Conservation (phyloP, 2,113 vertebrate species). For the Erinaceus europaeus region DNA sequence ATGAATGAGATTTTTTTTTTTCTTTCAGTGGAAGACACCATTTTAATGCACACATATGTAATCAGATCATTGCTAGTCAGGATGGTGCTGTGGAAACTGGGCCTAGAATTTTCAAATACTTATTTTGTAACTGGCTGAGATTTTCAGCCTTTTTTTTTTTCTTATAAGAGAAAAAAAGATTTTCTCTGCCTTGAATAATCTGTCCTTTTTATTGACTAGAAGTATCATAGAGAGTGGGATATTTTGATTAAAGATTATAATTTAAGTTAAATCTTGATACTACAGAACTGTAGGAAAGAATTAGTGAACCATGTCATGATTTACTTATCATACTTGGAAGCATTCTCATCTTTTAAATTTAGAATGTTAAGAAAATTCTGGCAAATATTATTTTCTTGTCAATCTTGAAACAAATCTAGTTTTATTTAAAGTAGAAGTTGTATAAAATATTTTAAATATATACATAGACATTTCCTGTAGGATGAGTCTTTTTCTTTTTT, state of each 20-base stretch:
- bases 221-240: neutral
- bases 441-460: constrained; percentile 24
- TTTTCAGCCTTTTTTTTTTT: neutral
- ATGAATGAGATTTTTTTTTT: neutral
- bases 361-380: constrained; percentile 33
- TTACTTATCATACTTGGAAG: constrained; percentile 39
- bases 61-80: neutral
- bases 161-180: neutral
- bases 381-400: constrained; percentile 36
- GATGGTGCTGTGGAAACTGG: neutral
- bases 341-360: constrained; percentile 42
- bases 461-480: constrained; percentile 18
- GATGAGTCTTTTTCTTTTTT: neutral
- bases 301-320: neutral
- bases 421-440: constrained; percentile 5
- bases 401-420: constrained; percentile 34
- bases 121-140: neutral
- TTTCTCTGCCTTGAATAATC: constrained; percentile 20
- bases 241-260: constrained; percentile 23
- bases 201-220: neutral
- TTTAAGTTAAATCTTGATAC: neutral
- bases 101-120: neutral
- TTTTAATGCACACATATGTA: neutral
- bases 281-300: constrained; percentile 27
- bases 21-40: neutral